A percentile compares a stretch with the other conserved stretches of the same genome.
These are phyloP conservation scores for Elanoides forficatus DNA, from an alignment of 2,113 vertebrate genomes.

Conservation along the genomic window DNA sequence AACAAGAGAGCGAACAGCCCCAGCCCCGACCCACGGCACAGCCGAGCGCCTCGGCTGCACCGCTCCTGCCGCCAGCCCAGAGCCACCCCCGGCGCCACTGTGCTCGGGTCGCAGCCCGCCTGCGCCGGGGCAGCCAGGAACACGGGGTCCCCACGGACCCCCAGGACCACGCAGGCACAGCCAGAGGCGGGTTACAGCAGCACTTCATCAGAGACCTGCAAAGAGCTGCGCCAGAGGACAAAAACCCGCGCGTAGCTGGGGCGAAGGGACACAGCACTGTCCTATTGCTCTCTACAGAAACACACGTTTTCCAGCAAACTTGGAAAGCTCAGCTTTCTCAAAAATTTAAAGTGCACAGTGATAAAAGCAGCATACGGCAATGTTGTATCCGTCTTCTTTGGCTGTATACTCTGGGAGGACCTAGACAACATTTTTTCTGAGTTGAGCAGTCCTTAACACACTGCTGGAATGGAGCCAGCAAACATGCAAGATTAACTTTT, in stretches of 20 bases:
- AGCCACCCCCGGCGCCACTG: not conserved
- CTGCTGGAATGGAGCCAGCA: not conserved
- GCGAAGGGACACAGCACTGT: not conserved
- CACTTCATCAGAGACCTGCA: too few relatives aligned
- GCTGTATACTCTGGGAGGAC: rapidly evolving
- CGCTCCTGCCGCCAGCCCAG: not conserved
- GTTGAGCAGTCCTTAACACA: too few relatives aligned
- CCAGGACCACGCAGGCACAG: not conserved
- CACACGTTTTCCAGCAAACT: rapidly evolving
- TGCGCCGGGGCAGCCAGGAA: not conserved
- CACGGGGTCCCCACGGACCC: not conserved
- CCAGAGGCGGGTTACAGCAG: not conserved
- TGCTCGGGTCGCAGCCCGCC: not conserved
- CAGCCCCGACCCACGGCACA: not conserved
- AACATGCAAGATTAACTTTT: not conserved
- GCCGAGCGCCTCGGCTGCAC: not conserved
- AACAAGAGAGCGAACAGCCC: not conserved
- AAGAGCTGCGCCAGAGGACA: not conserved
- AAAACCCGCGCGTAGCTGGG: rapidly evolving
- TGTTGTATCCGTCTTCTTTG: rapidly evolving
- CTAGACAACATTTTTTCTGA: rapidly evolving
- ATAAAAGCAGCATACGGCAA: not conserved
- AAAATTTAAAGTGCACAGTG: rapidly evolving
- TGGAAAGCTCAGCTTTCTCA: not conserved
- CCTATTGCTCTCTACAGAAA: not conserved